These are phyloP conservation scores for Clinocottus analis DNA, from an alignment of 2,113 vertebrate species.

Conservation along the genomic window DNA sequence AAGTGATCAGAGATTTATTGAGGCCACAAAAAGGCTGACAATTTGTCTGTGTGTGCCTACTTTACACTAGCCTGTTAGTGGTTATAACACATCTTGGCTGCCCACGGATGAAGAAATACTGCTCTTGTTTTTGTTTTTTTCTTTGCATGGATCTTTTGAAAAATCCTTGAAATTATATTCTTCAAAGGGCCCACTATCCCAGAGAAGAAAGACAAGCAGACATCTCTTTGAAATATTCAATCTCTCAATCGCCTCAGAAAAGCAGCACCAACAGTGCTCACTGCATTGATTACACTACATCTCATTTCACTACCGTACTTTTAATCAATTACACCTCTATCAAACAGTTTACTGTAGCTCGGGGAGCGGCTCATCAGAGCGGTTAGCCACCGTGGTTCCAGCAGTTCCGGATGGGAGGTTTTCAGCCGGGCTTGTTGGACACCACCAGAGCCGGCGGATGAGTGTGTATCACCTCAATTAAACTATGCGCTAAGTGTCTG, in stretches of 20 bases:
- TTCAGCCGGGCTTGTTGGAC: conserved; percentile 81
- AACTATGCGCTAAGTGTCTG: conserved; percentile 82
- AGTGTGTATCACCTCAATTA: conserved; percentile 86
- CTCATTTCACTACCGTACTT: conserved; percentile 60
- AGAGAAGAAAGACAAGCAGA: background rate
- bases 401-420: conserved; percentile 83
- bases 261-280: conserved; percentile 8
- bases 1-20: conserved; percentile 42
- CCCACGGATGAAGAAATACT: conserved; percentile 1
- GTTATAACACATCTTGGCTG: conserved; percentile 48
- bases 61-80: conserved; percentile 33
- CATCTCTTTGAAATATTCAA: background rate
- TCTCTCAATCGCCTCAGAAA: conserved; percentile 38
- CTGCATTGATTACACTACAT: conserved; percentile 60
- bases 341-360: conserved; percentile 65
- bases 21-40: conserved; percentile 33
- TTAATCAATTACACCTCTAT: conserved; percentile 77
- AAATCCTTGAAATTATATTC: background rate
- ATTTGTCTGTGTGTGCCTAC: conserved; percentile 22
- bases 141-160: conserved; percentile 14
- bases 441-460: conserved; percentile 72
- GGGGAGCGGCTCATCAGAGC: conserved; percentile 63
- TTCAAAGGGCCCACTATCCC: conserved; percentile 8
- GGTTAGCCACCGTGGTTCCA: conserved; percentile 59
- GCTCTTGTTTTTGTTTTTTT: background rate